A percentile compares a stretch with the other conserved stretches of the same genome.
Evolutionary conservation across 2,113 vertebrate species (phyloP).

Genomic region (Ochotona princeps): DNA sequence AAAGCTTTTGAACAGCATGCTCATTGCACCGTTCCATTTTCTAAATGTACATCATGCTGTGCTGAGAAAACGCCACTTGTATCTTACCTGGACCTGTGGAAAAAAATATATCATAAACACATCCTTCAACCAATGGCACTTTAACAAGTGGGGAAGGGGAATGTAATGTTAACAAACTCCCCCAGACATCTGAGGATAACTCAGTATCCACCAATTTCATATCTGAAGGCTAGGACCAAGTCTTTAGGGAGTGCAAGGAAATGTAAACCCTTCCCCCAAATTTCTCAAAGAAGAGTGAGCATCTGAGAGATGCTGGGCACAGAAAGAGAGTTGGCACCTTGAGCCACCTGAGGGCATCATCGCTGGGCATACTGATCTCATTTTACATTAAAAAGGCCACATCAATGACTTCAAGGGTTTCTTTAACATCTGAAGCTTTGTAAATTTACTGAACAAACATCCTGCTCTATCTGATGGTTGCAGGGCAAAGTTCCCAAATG

Average conservation of each 20-base stretch:
- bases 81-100: neutral
- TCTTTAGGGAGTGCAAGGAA: neutral
- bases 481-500: neutral
- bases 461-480: neutral
- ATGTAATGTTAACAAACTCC: neutral
- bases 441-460: neutral
- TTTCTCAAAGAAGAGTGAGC: neutral
- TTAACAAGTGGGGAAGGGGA: neutral
- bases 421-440: neutral
- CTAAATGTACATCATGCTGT: neutral
- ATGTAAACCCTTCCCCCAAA: neutral
- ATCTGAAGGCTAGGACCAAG: neutral
- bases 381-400: neutral
- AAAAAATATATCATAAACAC: neutral
- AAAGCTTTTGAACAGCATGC: neutral
- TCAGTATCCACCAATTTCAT: neutral
- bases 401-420: neutral
- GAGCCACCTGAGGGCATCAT: neutral
- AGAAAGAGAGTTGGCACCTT: neutral
- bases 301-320: accelerated
- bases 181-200: neutral
- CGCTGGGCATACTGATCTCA: neutral
- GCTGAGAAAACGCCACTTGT: neutral
- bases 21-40: neutral
- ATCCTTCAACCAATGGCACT: neutral